Conservation (phyloP, 2,888 invertebrate species). For the Stenichneumon culpator region DNA sequence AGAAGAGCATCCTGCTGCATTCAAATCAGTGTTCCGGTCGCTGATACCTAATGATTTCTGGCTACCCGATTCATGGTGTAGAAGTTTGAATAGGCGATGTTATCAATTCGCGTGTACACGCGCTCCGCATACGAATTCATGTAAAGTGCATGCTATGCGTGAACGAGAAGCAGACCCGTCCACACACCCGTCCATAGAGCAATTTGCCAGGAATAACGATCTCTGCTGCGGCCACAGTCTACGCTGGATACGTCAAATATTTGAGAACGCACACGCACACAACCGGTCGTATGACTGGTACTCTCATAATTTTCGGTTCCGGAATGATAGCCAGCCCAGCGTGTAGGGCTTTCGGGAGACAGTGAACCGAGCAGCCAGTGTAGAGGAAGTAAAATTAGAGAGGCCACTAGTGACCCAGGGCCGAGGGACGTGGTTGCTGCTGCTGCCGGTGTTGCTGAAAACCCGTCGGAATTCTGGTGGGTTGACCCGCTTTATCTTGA, state of each 20-base stretch:
- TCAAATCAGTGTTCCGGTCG: constrained; percentile 2
- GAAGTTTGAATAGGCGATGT: constrained; percentile 18
- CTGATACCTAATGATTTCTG: constrained; percentile 5
- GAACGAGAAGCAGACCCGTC: neutral
- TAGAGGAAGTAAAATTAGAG: constrained; percentile 35
- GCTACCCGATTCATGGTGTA: neutral
- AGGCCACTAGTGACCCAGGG: constrained; percentile 24
- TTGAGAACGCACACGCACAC: constrained; percentile 26
- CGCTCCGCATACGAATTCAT: constrained; percentile 6
- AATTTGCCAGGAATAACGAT: constrained; percentile 12
- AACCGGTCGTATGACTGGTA: neutral
- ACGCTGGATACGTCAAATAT: constrained; percentile 43
- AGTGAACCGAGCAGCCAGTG: neutral
- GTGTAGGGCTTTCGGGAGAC: constrained; percentile 24
- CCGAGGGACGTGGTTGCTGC: constrained; percentile 20
- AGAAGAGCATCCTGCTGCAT: neutral
- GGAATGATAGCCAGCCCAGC: constrained; percentile 3
- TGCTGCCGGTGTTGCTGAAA: constrained; percentile 20
- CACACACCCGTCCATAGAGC: neutral
- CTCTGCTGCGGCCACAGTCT: constrained; percentile 2
- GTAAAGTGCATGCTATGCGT: constrained; percentile 19
- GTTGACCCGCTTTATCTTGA: constrained; percentile 66
- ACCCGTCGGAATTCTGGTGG: constrained; percentile 43
- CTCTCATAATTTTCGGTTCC: constrained; percentile 38
- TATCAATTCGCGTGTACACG: constrained; percentile 11